Evolutionary conservation across 2,797 vertebrate genomes (phyloP).

Genomic region (Enteromius afrohamiltoni): DNA sequence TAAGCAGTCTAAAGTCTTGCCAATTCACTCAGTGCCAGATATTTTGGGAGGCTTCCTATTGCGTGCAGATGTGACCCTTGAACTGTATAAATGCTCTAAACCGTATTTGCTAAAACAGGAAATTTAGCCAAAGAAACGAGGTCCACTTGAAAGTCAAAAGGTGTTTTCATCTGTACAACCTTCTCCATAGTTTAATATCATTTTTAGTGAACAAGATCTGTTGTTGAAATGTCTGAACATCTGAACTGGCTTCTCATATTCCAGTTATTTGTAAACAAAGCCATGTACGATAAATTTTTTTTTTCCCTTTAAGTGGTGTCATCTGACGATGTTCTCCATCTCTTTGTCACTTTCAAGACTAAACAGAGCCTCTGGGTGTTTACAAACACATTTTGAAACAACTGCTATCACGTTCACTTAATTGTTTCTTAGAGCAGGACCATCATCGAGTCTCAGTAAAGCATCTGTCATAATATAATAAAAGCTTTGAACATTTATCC

Average conservation of each 20-base stretch:
- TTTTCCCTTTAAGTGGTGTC: background rate
- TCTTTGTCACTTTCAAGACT: background rate
- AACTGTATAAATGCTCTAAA: background rate
- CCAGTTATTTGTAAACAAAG: background rate
- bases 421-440: conserved; percentile 1
- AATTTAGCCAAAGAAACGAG: background rate
- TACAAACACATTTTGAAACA: background rate
- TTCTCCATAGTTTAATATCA: background rate
- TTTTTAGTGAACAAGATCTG: background rate
- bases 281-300: background rate
- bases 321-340: background rate
- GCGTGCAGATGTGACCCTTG: conserved; percentile 11
- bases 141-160: background rate
- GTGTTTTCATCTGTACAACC: background rate
- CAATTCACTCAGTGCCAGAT: background rate
- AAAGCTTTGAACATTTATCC: conserved; percentile 27
- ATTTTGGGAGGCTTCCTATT: background rate
- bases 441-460: conserved; percentile 25
- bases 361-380: background rate
- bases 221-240: background rate
- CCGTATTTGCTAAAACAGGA: background rate
- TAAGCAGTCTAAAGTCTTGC: conserved; percentile 16
- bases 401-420: conserved; percentile 15
- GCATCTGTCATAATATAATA: conserved; percentile 32
- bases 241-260: background rate